Conservation (phyloP, 2,888 invertebrate species). For the Eledona agricola region DNA sequence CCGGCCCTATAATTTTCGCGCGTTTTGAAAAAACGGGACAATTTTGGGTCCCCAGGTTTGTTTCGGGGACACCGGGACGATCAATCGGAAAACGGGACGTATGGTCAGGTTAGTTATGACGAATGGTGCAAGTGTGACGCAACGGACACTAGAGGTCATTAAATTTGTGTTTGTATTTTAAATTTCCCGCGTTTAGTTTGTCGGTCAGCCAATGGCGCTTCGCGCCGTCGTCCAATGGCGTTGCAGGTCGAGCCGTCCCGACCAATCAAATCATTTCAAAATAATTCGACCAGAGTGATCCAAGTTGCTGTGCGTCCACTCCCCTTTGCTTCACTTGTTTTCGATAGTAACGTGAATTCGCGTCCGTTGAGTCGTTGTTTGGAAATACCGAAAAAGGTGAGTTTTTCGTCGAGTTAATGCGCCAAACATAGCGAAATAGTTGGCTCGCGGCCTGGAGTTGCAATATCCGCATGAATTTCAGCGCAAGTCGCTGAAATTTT, state of each 20-base stretch:
- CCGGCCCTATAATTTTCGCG: too few species aligned
- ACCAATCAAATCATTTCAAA: slow-evolving; percentile 37
- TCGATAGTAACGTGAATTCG: slow-evolving; percentile 26
- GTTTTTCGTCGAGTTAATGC: slow-evolving; percentile 9
- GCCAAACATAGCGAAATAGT: slow-evolving; percentile 7
- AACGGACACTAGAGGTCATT: too few species aligned
- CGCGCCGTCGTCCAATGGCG: slow-evolving; percentile 1
- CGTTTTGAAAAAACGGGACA: too few species aligned
- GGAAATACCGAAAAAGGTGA: slow-evolving; percentile 21
- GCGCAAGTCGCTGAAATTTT: neutral
- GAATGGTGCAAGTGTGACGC: neutral
- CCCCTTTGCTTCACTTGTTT: slow-evolving; percentile 30
- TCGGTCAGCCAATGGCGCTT: slow-evolving; percentile 10
- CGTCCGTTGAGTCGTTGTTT: slow-evolving; percentile 18
- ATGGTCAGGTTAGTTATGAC: too few species aligned
- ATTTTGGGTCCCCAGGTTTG: too few species aligned
- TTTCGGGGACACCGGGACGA: too few species aligned
- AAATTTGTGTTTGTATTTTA: too few species aligned
- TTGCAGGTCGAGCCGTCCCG: neutral
- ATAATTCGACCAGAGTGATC: slow-evolving; percentile 30
- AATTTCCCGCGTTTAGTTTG: slow-evolving; percentile 15
- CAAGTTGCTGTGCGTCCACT: slow-evolving; percentile 24
- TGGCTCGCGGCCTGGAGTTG: neutral
- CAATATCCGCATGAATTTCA: neutral
- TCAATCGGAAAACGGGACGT: too few species aligned